Evolutionary conservation across 1,140 invertebrate genomes (phyloP).

Genomic region (Drosophila repletoides): DNA sequence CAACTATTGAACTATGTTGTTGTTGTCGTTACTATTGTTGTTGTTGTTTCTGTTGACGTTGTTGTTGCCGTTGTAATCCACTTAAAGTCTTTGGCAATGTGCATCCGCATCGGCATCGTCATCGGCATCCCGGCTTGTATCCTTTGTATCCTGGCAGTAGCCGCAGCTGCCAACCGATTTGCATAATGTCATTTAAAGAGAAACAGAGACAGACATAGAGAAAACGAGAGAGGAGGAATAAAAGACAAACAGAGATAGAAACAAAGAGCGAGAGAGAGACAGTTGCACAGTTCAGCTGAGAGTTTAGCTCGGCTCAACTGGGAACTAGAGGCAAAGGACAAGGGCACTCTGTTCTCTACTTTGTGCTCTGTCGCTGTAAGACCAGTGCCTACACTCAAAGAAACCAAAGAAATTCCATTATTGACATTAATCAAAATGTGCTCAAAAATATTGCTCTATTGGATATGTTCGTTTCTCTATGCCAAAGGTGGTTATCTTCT

Average conservation of each 20-base stretch:
- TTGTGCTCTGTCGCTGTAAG: not conserved
- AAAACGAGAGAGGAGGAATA: not conserved
- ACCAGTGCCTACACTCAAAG: too few species aligned
- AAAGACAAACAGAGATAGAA: not conserved
- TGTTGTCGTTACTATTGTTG: constrained; percentile 9
- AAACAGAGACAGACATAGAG: not conserved
- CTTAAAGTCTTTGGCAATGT: constrained; percentile 40
- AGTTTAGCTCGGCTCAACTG: constrained; percentile 21
- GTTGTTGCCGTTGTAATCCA: constrained; percentile 36
- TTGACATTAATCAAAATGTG: too few species aligned
- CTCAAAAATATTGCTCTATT: too few species aligned
- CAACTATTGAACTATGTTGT: constrained; percentile 46
- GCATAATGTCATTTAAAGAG: constrained; percentile 37
- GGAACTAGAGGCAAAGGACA: constrained; percentile 5
- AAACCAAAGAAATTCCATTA: too few species aligned
- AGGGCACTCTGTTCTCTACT: not conserved
- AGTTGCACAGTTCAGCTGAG: not conserved
- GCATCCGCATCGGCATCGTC: constrained; percentile 29
- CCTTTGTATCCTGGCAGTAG: constrained; percentile 20
- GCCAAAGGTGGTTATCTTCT: too few species aligned
- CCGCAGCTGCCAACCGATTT: constrained; percentile 36
- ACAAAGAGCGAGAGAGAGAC: not conserved
- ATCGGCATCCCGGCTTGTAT: constrained; percentile 28
- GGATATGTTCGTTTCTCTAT: too few species aligned
- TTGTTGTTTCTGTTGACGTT: not conserved